phyloP scores from a whole-genome alignment of 2,113 vertebrate species.

The Atherinomorus stipes region DNA sequence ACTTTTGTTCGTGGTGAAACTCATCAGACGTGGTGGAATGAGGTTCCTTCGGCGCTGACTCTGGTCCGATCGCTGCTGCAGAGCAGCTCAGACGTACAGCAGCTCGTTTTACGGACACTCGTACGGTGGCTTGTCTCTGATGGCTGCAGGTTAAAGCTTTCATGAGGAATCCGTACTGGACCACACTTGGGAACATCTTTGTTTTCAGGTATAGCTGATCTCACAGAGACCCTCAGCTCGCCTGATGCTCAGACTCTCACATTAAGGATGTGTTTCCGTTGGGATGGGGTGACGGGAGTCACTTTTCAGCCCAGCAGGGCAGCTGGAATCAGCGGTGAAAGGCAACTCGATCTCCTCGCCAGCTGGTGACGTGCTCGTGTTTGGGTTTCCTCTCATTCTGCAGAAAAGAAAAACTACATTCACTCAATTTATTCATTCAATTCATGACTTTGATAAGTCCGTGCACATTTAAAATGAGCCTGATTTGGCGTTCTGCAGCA shows the following conservation, averaged over 20 bases:
- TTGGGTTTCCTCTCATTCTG: conserved; percentile 31
- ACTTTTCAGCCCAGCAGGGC: conserved; percentile 30
- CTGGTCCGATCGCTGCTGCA: too few species aligned
- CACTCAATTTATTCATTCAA: too few species aligned
- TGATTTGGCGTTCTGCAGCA: not conserved
- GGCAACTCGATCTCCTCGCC: conserved; percentile 19
- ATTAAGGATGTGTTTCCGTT: conserved; percentile 6
- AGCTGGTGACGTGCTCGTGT: conserved; percentile 1
- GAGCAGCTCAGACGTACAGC: too few species aligned
- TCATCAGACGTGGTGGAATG: too few species aligned
- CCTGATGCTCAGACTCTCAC: conserved; percentile 40
- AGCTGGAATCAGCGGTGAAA: conserved; percentile 24
- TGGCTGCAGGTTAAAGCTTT: conserved; percentile 29
- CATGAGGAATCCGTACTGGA: conserved; percentile 28
- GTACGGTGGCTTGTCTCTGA: conserved; percentile 9
- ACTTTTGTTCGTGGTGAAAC: too few species aligned
- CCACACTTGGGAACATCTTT: conserved; percentile 14
- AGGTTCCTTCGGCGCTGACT: too few species aligned
- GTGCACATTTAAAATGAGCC: not conserved
- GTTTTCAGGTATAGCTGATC: conserved; percentile 6
- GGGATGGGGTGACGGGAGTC: conserved; percentile 38
- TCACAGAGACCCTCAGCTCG: not conserved
- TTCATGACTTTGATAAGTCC: not conserved
- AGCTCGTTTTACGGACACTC: conserved; percentile 48
- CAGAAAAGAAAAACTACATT: not conserved